Base-by-base conservation (phyloP, 1,140 invertebrate genomes). In the Hermatobates lingyangjiaoensis region DNA sequence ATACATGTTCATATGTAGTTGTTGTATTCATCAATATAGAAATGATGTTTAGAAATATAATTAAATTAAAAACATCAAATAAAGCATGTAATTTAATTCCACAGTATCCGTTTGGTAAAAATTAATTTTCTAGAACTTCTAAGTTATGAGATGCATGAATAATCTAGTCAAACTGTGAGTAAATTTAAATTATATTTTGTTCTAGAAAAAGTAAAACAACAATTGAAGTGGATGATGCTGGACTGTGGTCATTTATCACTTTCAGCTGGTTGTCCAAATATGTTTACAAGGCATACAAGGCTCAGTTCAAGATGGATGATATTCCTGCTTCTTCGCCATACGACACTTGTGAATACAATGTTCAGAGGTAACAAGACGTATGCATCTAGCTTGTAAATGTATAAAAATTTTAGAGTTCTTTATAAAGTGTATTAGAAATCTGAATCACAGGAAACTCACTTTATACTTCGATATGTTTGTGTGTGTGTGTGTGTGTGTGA, bases 261-360 rank as follows among this genome's bases (percentile, higher is more conserved):
- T 74, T 71, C 54, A 69, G 70, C 14, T 80, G 77, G 77, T 61
- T 79, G 56, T 71, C 70, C 1, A 62, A 61, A 5, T 68, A 74
- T 27, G 70, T 80, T 64, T 70, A 66, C 64, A 66, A 66, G 38
- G 68, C 76, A 1, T 76, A 75, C 57, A 66, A 64, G 53, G 62
- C 66, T 58, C 64, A 73, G 51, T 59, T 73, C 5, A 58, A 54
- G 0, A 54, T 65, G 18, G 59, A 68, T 2, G 67, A 74, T 54
- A 60, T 75, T 30, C 71, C 75, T 23, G 49, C 58, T 12, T 66
- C 71, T 57, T 70, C 73, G 15, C 63, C 68, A 10, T 64, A 66
- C 28, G 75, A 79, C 54, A 65, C 67, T 25, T 71, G 71, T 54
- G 65, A 66, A 45, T 65, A 66, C 30, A 73, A 73, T 56, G 60